Evolutionary conservation across 2,113 vertebrate genomes (phyloP).

Genomic region (Colius striatus): DNA sequence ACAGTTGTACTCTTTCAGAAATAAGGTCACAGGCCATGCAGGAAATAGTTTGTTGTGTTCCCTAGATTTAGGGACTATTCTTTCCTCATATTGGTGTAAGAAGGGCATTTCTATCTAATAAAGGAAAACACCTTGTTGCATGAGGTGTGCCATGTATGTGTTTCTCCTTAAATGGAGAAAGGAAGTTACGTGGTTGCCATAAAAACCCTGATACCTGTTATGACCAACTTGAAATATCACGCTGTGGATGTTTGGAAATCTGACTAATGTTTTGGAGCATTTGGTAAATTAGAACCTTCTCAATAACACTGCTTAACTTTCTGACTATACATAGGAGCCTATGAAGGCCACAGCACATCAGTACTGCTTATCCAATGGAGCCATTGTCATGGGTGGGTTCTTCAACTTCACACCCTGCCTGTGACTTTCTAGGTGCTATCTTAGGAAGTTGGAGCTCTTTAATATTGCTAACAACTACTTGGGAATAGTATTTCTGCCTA

Average conservation of each 20-base stretch:
- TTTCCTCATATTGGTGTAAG: rapidly evolving
- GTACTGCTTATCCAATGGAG: background rate
- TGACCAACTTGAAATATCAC: background rate
- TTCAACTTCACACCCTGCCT: background rate
- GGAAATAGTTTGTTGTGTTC: background rate
- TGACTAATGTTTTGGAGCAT: background rate
- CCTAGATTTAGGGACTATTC: background rate
- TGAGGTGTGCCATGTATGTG: background rate
- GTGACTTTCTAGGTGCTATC: background rate
- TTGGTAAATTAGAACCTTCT: background rate
- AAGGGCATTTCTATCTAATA: background rate
- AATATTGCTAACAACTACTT: background rate
- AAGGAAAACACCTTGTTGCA: background rate
- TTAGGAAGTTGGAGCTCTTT: background rate
- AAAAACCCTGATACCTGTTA: background rate
- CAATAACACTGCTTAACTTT: background rate
- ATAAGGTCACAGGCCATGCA: background rate
- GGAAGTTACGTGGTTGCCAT: background rate
- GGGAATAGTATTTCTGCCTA: background rate
- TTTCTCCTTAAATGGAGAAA: background rate
- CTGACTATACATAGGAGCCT: background rate
- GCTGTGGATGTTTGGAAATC: background rate
- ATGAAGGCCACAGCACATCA: background rate
- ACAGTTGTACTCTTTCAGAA: background rate
- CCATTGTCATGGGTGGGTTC: background rate